These are phyloP conservation scores for Sebastes kiyomatsui DNA, from an alignment of 2,797 vertebrate species.

Conservation along the genomic window DNA sequence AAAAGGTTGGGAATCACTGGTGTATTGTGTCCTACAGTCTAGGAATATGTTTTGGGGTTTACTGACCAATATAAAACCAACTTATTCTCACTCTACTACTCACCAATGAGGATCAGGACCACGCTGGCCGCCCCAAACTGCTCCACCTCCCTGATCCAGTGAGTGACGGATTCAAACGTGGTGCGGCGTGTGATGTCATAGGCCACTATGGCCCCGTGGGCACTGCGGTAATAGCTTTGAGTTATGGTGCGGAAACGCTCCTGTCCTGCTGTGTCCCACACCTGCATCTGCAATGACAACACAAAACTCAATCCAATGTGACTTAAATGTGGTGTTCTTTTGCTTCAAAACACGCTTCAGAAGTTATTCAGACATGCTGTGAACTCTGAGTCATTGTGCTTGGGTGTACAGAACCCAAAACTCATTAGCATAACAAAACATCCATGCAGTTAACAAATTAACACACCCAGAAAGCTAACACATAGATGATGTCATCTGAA, in stretches of 20 bases:
- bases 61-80: neutral
- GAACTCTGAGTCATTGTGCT: neutral
- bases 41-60: neutral
- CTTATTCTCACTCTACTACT: conserved; percentile 23
- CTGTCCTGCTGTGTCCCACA: conserved; percentile 98
- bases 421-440: conserved; percentile 10
- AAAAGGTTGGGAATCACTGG: neutral
- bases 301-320: neutral
- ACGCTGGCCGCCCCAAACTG: conserved; percentile 91
- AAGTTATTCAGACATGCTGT: neutral
- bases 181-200: conserved; percentile 92
- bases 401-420: too few species aligned
- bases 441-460: neutral
- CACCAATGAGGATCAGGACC: conserved; percentile 92
- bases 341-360: neutral
- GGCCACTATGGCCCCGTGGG: conserved; percentile 93
- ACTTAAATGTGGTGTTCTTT: neutral
- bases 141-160: conserved; percentile 94
- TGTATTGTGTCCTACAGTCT: neutral
- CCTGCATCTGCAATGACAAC: conserved; percentile 87
- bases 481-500: neutral
- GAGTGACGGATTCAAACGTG: conserved; percentile 92
- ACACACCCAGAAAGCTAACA: conserved; percentile 68
- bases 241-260: conserved; percentile 97
- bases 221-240: conserved; percentile 97